phyloP scores from a whole-genome alignment of 2,888 invertebrate species.

The Cerastis leucographa region DNA sequence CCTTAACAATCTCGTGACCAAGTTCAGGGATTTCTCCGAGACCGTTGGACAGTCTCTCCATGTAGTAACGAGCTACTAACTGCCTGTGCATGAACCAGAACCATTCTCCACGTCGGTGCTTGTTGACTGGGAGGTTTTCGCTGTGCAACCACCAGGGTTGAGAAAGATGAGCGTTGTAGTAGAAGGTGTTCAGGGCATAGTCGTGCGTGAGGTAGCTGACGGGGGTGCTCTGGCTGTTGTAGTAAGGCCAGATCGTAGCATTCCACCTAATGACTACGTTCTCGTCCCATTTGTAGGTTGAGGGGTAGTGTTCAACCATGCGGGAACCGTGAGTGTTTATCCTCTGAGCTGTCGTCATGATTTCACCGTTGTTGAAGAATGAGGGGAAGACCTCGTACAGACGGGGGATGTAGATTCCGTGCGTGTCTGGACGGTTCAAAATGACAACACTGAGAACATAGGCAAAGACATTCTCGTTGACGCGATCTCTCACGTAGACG shows the following conservation, averaged over 20 bases:
- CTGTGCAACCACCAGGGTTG: slow-evolving; percentile 92
- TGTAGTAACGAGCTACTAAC: slow-evolving; percentile 93
- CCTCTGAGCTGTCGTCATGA: slow-evolving; percentile 92
- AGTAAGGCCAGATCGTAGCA: slow-evolving; percentile 90
- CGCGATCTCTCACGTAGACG: slow-evolving; percentile 92
- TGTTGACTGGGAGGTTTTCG: slow-evolving; percentile 86
- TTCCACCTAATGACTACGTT: slow-evolving; percentile 91
- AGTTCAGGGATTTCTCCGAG: slow-evolving; percentile 92
- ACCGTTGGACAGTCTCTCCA: slow-evolving; percentile 93
- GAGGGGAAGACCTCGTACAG: slow-evolving; percentile 94
- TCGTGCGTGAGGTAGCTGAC: slow-evolving; percentile 94
- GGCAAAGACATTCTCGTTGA: slow-evolving; percentile 93
- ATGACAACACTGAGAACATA: slow-evolving; percentile 92
- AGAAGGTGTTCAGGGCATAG: slow-evolving; percentile 92
- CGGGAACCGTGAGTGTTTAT: slow-evolving; percentile 86
- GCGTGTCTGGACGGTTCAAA: slow-evolving; percentile 91
- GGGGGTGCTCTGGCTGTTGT: slow-evolving; percentile 89
- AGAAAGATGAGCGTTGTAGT: slow-evolving; percentile 91
- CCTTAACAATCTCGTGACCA: slow-evolving; percentile 88
- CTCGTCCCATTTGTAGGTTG: slow-evolving; percentile 82
- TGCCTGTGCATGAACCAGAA: slow-evolving; percentile 92
- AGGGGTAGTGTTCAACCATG: slow-evolving; percentile 77
- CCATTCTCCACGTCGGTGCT: slow-evolving; percentile 92
- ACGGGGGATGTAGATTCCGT: slow-evolving; percentile 92
- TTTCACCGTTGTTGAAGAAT: slow-evolving; percentile 92